Base-by-base conservation (phyloP, 2,797 vertebrate species). In the Oryzias dopingdopingensis region DNA sequence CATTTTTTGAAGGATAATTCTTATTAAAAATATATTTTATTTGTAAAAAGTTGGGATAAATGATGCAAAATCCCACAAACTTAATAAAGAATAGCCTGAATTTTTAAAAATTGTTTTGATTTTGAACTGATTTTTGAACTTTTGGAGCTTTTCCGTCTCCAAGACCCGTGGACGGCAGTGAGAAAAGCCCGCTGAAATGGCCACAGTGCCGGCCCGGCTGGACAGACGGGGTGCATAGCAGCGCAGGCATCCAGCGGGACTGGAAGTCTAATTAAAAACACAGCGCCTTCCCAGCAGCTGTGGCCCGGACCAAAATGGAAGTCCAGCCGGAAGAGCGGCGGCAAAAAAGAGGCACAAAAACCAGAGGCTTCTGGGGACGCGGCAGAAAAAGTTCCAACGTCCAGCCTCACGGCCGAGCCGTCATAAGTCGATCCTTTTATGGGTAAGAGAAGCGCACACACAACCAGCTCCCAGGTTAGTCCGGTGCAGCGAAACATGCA, bases 211-310 rank as follows among this genome's bases (percentile, higher is more conserved):
- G 71, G 67, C 67, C 42, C 42, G 20, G 52, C 58, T 20, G 22
- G 55, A 16, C 55, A 50, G 63, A 22, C 60, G 40, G 61, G 16
- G 62, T 62, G 64, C 82, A 79, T 67, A 83, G 79, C 77, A 81
- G 65, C 44, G 26, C 57, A 67, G 24, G 67, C 80, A 66, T 75
- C 69, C 72, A 69, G 63, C 60, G 79, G 79, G 74, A 80, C 77
- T 84, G 87, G 86, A 86, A 52, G 89, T 90, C 91, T 92, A 93
- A 93, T 91, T 92, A 92, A 93, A 93, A 92, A 90, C 86, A 64
- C 88, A 85, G 80, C 59, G 81, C 67, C 80, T 81, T 73, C 74
- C 76, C 78, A 83, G 90, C 92, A 92, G 91, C 90, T 92, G 91
- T 49, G 77, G 80, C 74, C 77, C 75, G 74, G 80, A 89, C 91